Evolutionary conservation across 2,797 vertebrate species (phyloP).

Genomic region (Lithobates pipiens): DNA sequence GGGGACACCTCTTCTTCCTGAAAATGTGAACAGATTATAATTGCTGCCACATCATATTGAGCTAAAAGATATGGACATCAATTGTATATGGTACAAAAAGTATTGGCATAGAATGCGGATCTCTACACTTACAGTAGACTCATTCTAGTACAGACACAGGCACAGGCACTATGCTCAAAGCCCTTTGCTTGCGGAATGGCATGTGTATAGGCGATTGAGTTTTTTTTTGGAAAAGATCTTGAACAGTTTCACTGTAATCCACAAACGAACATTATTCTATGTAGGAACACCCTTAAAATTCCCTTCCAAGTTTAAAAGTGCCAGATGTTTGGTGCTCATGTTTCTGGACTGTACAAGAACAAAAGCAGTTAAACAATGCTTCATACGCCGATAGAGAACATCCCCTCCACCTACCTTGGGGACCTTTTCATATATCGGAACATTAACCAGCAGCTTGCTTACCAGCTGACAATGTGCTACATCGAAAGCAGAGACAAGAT

Average conservation of each 20-base stretch:
- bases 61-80: too few species aligned
- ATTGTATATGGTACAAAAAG: too few species aligned
- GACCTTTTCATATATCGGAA: not conserved
- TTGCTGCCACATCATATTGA: not conserved
- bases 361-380: not conserved
- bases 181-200: too few species aligned
- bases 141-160: too few species aligned
- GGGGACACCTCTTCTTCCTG: slow-evolving; percentile 98
- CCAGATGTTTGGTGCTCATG: not conserved
- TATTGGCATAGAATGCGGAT: not conserved
- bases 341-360: not conserved
- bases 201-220: too few species aligned
- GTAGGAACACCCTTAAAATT: not conserved
- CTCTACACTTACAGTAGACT: too few species aligned
- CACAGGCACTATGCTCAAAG: too few species aligned
- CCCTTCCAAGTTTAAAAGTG: not conserved
- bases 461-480: not conserved
- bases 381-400: not conserved
- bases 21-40: not conserved
- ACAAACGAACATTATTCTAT: not conserved
- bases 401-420: not conserved
- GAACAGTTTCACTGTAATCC: not conserved
- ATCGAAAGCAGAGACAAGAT: not conserved
- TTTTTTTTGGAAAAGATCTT: too few species aligned
- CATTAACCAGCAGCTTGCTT: not conserved